These are phyloP conservation scores for Caenorhabditis latens DNA, from an alignment of 1,140 invertebrate genomes.

Conservation along the genomic window DNA sequence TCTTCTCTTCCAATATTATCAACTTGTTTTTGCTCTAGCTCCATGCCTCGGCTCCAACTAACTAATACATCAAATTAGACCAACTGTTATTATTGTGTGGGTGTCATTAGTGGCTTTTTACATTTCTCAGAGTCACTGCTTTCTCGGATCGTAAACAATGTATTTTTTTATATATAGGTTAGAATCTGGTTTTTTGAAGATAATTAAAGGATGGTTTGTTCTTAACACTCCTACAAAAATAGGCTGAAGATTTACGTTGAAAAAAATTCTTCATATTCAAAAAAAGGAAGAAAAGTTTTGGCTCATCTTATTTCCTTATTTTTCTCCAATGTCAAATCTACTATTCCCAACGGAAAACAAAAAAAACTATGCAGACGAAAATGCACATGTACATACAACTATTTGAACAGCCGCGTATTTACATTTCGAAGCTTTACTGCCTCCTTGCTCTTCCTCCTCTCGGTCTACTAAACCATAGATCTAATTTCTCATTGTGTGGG, in stretches of 20 bases:
- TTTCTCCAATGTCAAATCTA: too few species aligned
- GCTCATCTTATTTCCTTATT: too few species aligned
- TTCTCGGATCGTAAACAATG: too few species aligned
- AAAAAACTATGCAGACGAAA: constrained; percentile 7
- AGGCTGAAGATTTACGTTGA: too few species aligned
- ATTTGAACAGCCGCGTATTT: constrained; percentile 51
- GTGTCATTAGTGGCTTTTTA: not conserved
- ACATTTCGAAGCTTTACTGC: constrained; percentile 43
- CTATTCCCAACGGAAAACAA: not conserved
- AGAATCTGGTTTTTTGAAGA: too few species aligned
- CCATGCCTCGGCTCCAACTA: constrained; percentile 1
- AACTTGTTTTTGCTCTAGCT: not conserved
- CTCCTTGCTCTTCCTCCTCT: not conserved
- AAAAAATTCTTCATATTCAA: too few species aligned
- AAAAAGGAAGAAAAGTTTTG: too few species aligned
- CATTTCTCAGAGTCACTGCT: not conserved
- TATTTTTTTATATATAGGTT: too few species aligned
- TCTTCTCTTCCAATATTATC: constrained; percentile 10
- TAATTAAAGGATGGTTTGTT: too few species aligned
- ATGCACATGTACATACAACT: constrained; percentile 50
- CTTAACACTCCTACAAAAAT: too few species aligned
- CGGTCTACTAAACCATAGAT: constrained; percentile 31
- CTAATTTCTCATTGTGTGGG: constrained; percentile 9
- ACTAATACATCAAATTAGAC: constrained; percentile 47
- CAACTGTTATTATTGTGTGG: constrained; percentile 28